phyloP scores from a whole-genome alignment of 2,888 invertebrate genomes.

The Phragmatobia fuliginosa region DNA sequence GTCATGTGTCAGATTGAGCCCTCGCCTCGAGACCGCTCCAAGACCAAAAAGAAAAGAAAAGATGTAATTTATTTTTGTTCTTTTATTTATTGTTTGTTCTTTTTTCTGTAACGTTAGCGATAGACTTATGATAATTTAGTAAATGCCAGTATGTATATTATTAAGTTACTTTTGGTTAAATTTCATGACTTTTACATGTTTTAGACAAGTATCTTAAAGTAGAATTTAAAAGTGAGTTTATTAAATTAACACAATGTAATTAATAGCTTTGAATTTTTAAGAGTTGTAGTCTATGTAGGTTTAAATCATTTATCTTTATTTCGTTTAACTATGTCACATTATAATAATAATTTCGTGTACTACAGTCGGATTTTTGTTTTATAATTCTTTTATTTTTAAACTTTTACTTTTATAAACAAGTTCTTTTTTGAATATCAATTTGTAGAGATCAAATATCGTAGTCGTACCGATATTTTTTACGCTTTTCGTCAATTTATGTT shows the following conservation, averaged over 20 bases:
- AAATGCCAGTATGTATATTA: background rate
- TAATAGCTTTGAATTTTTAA: background rate
- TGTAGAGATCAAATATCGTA: too few relatives aligned
- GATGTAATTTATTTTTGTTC: constrained; percentile 60
- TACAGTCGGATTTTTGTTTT: too few relatives aligned
- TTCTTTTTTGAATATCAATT: too few relatives aligned
- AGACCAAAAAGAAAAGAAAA: constrained; percentile 84
- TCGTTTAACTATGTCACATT: background rate
- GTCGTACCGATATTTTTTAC: too few relatives aligned
- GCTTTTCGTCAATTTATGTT: too few relatives aligned
- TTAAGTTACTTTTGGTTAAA: background rate
- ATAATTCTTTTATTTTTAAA: too few relatives aligned
- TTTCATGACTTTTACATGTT: background rate
- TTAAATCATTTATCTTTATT: background rate
- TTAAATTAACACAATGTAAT: background rate
- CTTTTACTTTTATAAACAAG: too few relatives aligned
- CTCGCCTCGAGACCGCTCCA: constrained; percentile 63
- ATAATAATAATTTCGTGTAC: too few relatives aligned
- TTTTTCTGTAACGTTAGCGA: constrained; percentile 5
- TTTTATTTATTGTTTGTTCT: background rate
- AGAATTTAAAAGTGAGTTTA: background rate
- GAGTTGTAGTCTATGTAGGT: background rate
- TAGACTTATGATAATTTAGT: constrained; percentile 13
- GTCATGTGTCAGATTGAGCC: constrained; percentile 79
- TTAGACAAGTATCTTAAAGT: background rate